Percentiles rank a stretch among this genome's conserved stretches.
Conservation (phyloP, 2,888 invertebrate species). For the Willowsia nigromaculata region DNA sequence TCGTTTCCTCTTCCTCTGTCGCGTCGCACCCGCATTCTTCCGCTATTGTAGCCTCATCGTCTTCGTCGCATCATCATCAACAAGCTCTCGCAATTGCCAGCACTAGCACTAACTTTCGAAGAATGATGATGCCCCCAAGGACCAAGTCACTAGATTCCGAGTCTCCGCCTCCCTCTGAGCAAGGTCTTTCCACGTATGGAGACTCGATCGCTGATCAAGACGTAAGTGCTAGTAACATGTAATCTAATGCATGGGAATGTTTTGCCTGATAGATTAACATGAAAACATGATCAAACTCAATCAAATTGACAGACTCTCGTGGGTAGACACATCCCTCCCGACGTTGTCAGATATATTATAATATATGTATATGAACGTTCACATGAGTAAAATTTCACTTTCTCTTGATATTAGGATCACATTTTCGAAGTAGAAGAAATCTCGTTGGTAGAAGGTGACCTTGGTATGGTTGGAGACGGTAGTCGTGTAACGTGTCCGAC, state of each 20-base stretch:
- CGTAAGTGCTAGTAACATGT: conserved; percentile 68
- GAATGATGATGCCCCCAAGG: conserved; percentile 78
- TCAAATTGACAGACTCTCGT: too few relatives aligned
- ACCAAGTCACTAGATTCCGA: conserved; percentile 78
- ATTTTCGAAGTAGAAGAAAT: conserved; percentile 79
- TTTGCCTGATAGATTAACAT: too few relatives aligned
- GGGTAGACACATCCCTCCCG: too few relatives aligned
- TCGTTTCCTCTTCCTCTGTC: conserved; percentile 40
- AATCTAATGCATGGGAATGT: not conserved
- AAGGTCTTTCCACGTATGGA: conserved; percentile 77
- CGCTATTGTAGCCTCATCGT: conserved; percentile 42
- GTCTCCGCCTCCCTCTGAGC: conserved; percentile 78
- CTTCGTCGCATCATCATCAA: conserved; percentile 54
- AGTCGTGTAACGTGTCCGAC: conserved; percentile 76
- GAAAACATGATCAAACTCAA: too few relatives aligned
- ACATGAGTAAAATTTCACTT: too few relatives aligned
- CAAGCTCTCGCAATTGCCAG: conserved; percentile 61
- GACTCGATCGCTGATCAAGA: conserved; percentile 78
- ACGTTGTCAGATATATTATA: too few relatives aligned
- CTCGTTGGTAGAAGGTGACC: conserved; percentile 81
- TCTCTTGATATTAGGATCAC: too few relatives aligned
- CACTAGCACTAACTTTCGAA: conserved; percentile 69
- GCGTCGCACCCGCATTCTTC: conserved; percentile 58
- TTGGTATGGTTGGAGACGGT: conserved; percentile 79
- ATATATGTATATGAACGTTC: too few relatives aligned